Evolutionary conservation across 2,797 vertebrate species (phyloP).

Genomic region (Macropodus opercularis): DNA sequence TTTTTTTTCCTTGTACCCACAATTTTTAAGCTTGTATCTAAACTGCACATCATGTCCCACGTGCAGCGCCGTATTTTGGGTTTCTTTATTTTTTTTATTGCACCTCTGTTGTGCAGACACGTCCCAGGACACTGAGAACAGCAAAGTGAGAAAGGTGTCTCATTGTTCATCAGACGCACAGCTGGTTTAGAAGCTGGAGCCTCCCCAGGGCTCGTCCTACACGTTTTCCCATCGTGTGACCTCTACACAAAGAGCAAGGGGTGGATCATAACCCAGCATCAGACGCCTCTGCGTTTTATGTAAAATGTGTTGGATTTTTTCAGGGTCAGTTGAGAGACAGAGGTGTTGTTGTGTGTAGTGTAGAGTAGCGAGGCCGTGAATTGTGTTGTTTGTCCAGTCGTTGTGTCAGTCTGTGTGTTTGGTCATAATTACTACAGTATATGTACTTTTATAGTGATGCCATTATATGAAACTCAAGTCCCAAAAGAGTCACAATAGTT

Average conservation of each 20-base stretch:
- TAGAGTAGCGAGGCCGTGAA: background rate
- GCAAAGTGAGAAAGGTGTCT: slow-evolving; percentile 29
- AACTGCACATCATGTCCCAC: slow-evolving; percentile 5
- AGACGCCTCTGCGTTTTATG: slow-evolving; percentile 16
- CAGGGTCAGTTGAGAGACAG: background rate
- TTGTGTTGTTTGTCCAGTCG: background rate
- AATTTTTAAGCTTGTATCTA: background rate
- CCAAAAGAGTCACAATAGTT: no score
- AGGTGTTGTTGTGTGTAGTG: background rate
- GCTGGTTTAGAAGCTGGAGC: slow-evolving; percentile 49
- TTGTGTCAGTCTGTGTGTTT: background rate
- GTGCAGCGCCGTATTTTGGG: background rate
- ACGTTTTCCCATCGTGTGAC: slow-evolving; percentile 41
- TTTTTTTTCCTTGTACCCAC: background rate
- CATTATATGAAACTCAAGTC: slow-evolving; percentile 12
- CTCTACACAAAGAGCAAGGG: slow-evolving; percentile 33
- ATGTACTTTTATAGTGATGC: background rate
- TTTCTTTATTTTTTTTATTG: background rate
- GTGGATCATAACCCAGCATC: slow-evolving; percentile 37
- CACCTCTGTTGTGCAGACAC: no score
- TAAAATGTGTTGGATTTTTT: slow-evolving; percentile 6
- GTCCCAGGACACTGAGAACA: no score
- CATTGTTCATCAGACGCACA: slow-evolving; percentile 34
- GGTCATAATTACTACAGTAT: background rate
- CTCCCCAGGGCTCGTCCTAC: slow-evolving; percentile 29